These are phyloP conservation scores for Pheosia gnoma DNA, from an alignment of 2,888 invertebrate species.

Conservation along the genomic window DNA sequence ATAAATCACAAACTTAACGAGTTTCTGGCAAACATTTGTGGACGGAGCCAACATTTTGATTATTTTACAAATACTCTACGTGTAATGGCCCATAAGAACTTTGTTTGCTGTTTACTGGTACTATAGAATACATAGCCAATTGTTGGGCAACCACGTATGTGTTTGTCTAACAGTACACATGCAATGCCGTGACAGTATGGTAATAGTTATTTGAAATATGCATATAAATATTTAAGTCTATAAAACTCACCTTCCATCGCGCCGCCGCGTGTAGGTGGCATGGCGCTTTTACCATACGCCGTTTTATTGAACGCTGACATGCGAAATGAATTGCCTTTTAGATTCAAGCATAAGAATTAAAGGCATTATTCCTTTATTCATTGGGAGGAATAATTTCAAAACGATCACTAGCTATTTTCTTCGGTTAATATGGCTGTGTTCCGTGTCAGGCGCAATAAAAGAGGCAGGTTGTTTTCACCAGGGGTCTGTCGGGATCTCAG, in stretches of 20 bases:
- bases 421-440: slow-evolving; percentile 53
- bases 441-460: slow-evolving; percentile 57
- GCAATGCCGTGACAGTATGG: slow-evolving; percentile 52
- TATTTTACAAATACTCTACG: slow-evolving; percentile 77
- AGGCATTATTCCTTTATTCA: slow-evolving; percentile 38
- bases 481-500: slow-evolving; percentile 65
- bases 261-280: slow-evolving; percentile 42
- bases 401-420: slow-evolving; percentile 49
- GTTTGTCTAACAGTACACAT: slow-evolving; percentile 68
- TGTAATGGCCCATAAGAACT: slow-evolving; percentile 74
- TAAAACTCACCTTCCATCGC: slow-evolving; percentile 55
- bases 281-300: slow-evolving; percentile 41
- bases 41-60: slow-evolving; percentile 62
- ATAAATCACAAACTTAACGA: slow-evolving; percentile 76
- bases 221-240: slow-evolving; percentile 63
- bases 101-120: slow-evolving; percentile 70
- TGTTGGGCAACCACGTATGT: slow-evolving; percentile 68
- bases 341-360: slow-evolving; percentile 31
- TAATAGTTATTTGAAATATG: slow-evolving; percentile 68
- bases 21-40: slow-evolving; percentile 74
- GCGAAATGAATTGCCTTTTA: slow-evolving; percentile 55
- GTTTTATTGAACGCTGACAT: slow-evolving; percentile 65
- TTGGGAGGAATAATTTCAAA: slow-evolving; percentile 49
- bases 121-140: slow-evolving; percentile 59
- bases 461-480: slow-evolving; percentile 61